Conservation (phyloP, 2,797 vertebrate species). For the Galago senegalensis region DNA sequence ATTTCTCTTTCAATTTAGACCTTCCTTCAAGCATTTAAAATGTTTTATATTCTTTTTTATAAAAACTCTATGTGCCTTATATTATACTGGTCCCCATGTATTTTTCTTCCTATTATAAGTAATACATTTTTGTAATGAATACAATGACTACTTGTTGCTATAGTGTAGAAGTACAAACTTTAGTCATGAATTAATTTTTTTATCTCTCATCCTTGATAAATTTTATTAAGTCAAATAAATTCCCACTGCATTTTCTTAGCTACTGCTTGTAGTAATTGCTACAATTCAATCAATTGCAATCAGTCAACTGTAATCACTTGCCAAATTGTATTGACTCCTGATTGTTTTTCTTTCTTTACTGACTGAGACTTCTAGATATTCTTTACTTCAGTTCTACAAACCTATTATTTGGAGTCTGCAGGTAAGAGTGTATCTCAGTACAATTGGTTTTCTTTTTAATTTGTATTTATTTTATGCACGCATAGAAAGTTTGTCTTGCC, state of each 20-base stretch:
- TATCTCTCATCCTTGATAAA: neutral
- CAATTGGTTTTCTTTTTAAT: neutral
- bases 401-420: neutral
- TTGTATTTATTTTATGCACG: neutral
- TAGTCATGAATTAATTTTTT: neutral
- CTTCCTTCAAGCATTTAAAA: neutral
- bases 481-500: neutral
- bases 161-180: neutral
- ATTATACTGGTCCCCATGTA: neutral
- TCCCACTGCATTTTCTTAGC: neutral
- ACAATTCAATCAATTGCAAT: too few relatives aligned
- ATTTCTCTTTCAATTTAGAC: neutral
- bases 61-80: neutral
- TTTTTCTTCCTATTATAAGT: neutral
- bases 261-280: neutral
- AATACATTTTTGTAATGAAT: neutral
- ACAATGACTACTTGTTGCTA: neutral
- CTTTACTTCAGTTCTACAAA: neutral
- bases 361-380: neutral
- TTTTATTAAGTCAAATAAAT: neutral
- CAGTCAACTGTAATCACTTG: too few relatives aligned
- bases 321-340: neutral
- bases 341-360: constrained; percentile 1
- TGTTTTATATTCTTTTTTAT: neutral
- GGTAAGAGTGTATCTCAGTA: neutral